Evolutionary conservation across 1,140 invertebrate genomes (phyloP).

Genomic region (Heliconius himera): DNA sequence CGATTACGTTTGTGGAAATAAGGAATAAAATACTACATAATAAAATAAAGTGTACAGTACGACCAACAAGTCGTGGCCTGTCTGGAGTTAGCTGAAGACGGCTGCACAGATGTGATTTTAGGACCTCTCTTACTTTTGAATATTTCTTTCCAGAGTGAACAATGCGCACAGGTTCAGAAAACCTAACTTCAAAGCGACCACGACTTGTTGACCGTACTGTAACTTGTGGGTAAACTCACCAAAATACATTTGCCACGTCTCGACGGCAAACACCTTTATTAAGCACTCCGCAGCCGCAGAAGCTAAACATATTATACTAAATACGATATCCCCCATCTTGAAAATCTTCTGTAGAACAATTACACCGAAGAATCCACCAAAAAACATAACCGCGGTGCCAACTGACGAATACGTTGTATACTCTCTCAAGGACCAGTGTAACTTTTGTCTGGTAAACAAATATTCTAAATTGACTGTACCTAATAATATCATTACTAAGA

Average conservation of each 20-base stretch:
- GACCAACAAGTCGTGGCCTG: too few species aligned
- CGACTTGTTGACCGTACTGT: not conserved
- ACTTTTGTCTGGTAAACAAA: slow-evolving; percentile 84
- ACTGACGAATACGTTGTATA: slow-evolving; percentile 81
- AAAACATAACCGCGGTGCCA: slow-evolving; percentile 65
- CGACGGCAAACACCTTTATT: slow-evolving; percentile 79
- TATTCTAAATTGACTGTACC: slow-evolving; percentile 83
- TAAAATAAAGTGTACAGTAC: too few species aligned
- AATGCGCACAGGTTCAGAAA: too few species aligned
- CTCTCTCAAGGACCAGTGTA: slow-evolving; percentile 85
- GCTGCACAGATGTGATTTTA: too few species aligned
- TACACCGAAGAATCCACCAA: slow-evolving; percentile 81
- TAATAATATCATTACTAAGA: slow-evolving; percentile 81
- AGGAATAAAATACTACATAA: not conserved
- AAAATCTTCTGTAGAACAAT: slow-evolving; percentile 79
- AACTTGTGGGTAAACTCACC: slow-evolving; percentile 66
- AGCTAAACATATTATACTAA: slow-evolving; percentile 66
- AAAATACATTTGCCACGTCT: slow-evolving; percentile 86
- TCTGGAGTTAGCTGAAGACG: too few species aligned
- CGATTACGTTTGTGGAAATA: not conserved
- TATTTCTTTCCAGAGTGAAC: too few species aligned
- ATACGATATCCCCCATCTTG: slow-evolving; percentile 67
- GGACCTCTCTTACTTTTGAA: too few species aligned
- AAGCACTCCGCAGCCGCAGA: slow-evolving; percentile 72
- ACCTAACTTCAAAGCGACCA: too few species aligned